Percentiles rank a stretch among this genome's conserved stretches.
Evolutionary conservation across 2,888 invertebrate species (phyloP).

Genomic region (Erpobdella octoculata): DNA sequence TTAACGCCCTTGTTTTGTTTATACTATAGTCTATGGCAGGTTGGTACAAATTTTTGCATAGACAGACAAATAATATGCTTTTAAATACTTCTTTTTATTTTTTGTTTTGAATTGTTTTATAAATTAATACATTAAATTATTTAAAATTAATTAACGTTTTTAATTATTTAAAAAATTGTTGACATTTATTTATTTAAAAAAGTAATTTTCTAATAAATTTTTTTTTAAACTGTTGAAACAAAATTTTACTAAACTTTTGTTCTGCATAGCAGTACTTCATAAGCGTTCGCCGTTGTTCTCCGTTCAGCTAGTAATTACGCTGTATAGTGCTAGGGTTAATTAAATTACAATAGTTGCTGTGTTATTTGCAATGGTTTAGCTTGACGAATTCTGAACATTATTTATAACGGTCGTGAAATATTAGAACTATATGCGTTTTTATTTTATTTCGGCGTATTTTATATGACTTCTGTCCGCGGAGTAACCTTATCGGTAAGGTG

Average conservation of each 20-base stretch:
- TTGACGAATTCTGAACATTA: neutral
- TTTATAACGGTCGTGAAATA: neutral
- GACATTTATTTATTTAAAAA: neutral
- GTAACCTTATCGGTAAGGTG: slow-evolving; percentile 6
- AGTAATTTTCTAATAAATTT: neutral
- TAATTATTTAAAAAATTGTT: neutral
- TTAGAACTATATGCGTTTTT: neutral
- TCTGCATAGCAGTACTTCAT: no score
- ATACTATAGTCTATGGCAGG: no score
- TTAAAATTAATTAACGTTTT: neutral
- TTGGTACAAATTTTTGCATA: neutral
- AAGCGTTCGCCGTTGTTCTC: slow-evolving; percentile 10
- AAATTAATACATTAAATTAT: no score
- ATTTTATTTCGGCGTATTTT: slow-evolving; percentile 15
- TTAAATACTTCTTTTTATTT: neutral
- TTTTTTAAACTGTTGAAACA: no score
- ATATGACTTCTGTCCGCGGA: slow-evolving; percentile 25
- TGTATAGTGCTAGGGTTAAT: slow-evolving; percentile 19
- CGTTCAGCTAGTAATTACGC: slow-evolving; percentile 17
- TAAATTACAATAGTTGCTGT: slow-evolving; percentile 25
- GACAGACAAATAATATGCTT: neutral
- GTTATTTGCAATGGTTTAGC: slow-evolving; percentile 22
- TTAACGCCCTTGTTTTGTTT: no score
- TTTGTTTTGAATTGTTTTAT: neutral
- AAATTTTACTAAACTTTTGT: no score